These are phyloP conservation scores for Oreochromis niloticus DNA, from an alignment of 2,113 vertebrate species.

Conservation along the genomic window DNA sequence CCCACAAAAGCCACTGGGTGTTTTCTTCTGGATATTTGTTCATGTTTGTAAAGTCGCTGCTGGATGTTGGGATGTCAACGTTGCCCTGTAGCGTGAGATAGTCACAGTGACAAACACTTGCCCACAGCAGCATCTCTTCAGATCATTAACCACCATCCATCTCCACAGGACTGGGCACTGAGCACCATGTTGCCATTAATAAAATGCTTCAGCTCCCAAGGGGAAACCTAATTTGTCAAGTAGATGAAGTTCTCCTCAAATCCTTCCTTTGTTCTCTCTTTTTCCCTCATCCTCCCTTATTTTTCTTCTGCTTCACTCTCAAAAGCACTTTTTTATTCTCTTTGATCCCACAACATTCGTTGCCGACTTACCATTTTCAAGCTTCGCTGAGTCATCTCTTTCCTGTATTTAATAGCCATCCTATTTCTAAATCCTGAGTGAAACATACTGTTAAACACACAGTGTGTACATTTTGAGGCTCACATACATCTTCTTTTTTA, in stretches of 20 bases:
- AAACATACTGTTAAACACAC: background rate
- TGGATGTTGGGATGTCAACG: background rate
- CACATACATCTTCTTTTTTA: background rate
- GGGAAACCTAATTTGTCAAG: slow-evolving; percentile 24
- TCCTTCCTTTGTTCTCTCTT: background rate
- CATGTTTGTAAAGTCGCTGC: background rate
- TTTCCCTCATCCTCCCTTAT: background rate
- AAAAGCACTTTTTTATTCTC: background rate
- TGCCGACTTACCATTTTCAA: background rate
- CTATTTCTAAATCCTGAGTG: background rate
- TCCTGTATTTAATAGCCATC: background rate
- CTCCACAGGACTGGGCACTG: background rate
- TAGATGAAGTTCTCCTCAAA: background rate
- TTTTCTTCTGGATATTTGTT: slow-evolving; percentile 26
- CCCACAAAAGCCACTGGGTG: background rate
- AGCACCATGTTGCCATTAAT: slow-evolving; percentile 20
- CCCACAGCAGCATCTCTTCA: background rate
- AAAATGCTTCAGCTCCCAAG: slow-evolving; percentile 5
- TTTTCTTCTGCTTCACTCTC: background rate
- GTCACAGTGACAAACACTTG: slow-evolving; percentile 9
- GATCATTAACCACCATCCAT: slow-evolving; percentile 45
- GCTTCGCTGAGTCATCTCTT: background rate
- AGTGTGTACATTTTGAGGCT: background rate
- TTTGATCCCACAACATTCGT: background rate
- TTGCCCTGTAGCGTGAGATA: background rate